Evolutionary conservation across 2,797 vertebrate genomes (phyloP), one percentile per base, ranked within the genome.

Genomic region (Emys orbicularis): DNA sequence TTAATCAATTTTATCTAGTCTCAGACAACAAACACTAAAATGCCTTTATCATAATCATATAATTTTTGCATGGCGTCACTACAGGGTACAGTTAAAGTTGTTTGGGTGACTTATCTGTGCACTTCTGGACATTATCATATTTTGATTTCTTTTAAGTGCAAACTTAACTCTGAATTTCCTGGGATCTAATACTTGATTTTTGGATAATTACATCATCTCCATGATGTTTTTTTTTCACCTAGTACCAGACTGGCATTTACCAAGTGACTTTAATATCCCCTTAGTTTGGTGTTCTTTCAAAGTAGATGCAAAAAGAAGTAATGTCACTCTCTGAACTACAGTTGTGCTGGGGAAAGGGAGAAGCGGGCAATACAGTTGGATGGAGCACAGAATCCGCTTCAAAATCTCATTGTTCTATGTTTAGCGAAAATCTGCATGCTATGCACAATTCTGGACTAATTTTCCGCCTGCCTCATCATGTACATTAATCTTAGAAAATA

Each of bases 201-300:
- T 19, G 25, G 21, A 90, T 72, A 44, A 95, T 87, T 91, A 95
- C 72, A 93, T 82, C 5, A 94, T 82, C 41, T 52, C 87, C 84
- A 80, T 86, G 82, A 92, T 50, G 49, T 7, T 87, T 95, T 59
- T 94, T 93, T 83, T 79, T 95, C 83, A 91, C 74, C 86, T 94
- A 96, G 82, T 89, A 83, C 83, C 74, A 93, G 76, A 81, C 74
- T 87, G 79, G 79, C 90, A 92, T 81, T 93, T 89, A 57, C 81
- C 91, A 94, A 86, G 82, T 0, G 1, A 90, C 77, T 94, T 92
- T 83, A 88, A 65, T 52, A 50, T 80, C 53, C 90, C 83, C 92
- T 83, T 93, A 94, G 85, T 85, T 96, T 19, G 81, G 57, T 41
- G 87, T 31, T 90, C 81, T 87, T 85, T 89, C 81, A 90, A 93